A percentile compares a stretch with the other conserved stretches of the same genome.
phyloP scores from a whole-genome alignment of 1,140 invertebrate genomes.

The Aphelenchoides fujianensis region DNA sequence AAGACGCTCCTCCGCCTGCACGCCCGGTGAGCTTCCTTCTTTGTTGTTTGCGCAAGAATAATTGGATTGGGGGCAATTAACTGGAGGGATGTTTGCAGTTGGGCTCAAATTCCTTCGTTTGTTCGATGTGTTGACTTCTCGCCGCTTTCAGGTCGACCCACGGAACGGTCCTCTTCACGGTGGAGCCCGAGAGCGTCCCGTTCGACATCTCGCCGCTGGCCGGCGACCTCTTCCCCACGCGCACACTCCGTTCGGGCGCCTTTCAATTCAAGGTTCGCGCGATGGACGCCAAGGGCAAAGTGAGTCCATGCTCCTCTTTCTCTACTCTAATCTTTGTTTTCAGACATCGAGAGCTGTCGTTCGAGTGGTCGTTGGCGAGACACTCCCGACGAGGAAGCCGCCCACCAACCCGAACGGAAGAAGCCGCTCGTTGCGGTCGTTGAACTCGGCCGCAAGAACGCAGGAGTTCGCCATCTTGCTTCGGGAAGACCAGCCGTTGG shows the following conservation, averaged over 20 bases:
- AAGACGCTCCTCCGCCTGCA: slow-evolving; percentile 34
- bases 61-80: too few species aligned
- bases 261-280: slow-evolving; percentile 44
- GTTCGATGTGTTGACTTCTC: too few species aligned
- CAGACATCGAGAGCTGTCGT: slow-evolving; percentile 11
- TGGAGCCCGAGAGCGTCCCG: slow-evolving; percentile 41
- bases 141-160: slow-evolving; percentile 32
- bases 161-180: slow-evolving; percentile 33
- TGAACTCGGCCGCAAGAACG: slow-evolving; percentile 18
- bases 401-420: not conserved
- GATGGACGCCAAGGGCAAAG: slow-evolving; percentile 41
- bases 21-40: slow-evolving; percentile 34
- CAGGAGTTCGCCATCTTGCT: slow-evolving; percentile 29
- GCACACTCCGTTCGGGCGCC: slow-evolving; percentile 12
- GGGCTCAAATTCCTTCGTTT: too few species aligned
- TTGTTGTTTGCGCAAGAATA: slow-evolving; percentile 19
- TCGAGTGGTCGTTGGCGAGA: slow-evolving; percentile 5
- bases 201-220: slow-evolving; percentile 43
- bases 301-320: not conserved
- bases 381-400: slow-evolving; percentile 5
- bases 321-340: slow-evolving; percentile 9
- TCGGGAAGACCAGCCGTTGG: slow-evolving; percentile 36
- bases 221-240: slow-evolving; percentile 40
- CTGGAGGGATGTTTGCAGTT: too few species aligned
- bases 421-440: slow-evolving; percentile 1